Base-by-base conservation (phyloP, 2,113 vertebrate species). In the Balaeniceps rex region DNA sequence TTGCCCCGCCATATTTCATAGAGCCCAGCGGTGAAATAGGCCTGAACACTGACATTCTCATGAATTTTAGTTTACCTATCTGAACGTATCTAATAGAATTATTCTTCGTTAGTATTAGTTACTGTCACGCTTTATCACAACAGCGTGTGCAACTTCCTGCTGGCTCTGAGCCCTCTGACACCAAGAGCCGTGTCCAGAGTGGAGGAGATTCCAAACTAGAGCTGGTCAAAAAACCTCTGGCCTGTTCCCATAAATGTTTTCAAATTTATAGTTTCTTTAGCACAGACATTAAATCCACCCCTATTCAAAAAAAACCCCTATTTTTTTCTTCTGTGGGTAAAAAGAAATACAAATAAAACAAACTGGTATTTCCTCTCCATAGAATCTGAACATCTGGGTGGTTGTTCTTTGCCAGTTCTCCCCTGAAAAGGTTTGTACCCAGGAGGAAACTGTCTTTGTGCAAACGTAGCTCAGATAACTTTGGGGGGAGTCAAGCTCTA, bases 61-160 rank as follows among this genome's bases (percentile, higher is more conserved):
- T 1, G 5, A 3, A 4, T 44, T 10, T 47, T 42, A 46, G 19
- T 33, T 11, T 63, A 6, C 4, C 36, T 63, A 19, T 46, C 75
- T 34, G 55, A 33, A 18, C 5, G 0, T 0, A 24, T 1, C 5
- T 1, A 2, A 22, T 0, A 7, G 23, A 69, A 52, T 64, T 10
- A 12, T n/a, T 57, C 29, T 31, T 24, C 3, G 2, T 36, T 17
- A 14, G 34, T 28, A 6, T 28, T 60, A 12, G 0, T 54, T 12
- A 3, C 12, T 7, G 10, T 6, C 7, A 6, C 3, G 12, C 12
- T 54, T 42, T 12, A 0, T 16, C 14, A 1, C 3, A 38, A 14
- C 1, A 16, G 47, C 0, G 2, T 5, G 51, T 13, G 47, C 47
- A 57, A 12, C 19, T 47, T 60, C 66, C 36, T 1, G 8, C 78